Evolutionary conservation across 2,888 invertebrate species (phyloP), one percentile per base, ranked within the genome.

Genomic region (Ligdia adustata): DNA sequence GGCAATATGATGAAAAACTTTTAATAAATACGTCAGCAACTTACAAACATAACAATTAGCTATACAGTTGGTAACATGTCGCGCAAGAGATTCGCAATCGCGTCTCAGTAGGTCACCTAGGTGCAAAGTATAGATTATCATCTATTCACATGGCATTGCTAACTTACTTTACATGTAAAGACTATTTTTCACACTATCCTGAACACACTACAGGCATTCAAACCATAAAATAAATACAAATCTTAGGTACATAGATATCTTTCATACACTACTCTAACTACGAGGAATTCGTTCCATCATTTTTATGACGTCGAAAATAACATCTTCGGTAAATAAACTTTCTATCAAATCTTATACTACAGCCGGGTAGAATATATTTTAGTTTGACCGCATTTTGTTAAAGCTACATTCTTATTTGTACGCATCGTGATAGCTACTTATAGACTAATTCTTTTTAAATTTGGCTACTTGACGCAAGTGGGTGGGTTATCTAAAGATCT

Each of bases 11-110:
- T 66, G 57, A 73, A 81, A 83, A 80, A 77, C 69, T 63, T 83
- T 83, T 83, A 83, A 83, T 49, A 42, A 42, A 42, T 33, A 49
- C 42, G 28, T 43, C 32, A 16, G 48, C 84, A 84, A 67, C 64
- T 67, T 67, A 75, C 80, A 82, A 83, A 83, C 82, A 80, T 72
- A 84, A 84, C 83, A 84, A 79, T 66, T n/a, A 64, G 57, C 66
- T 68, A 69, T 65, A 69, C 61, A 68, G 37, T 15, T 15, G 32
- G 37, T 48, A 49, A 28, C 37, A 27, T 27, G 12, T 28, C 31
- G 16, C 20, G 32, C 11, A 34, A 31, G 7, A n/a, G 27, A 20
- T 32, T 40, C 33, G 38, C 38, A 28, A 6, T 34, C 35, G 40
- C 40, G 20, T 4, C 34, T 24, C 32, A 57, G 51, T 60, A 42